Evolutionary conservation across 2,888 invertebrate species (phyloP).

Genomic region (Pseudococcus jackbeardsleyi): DNA sequence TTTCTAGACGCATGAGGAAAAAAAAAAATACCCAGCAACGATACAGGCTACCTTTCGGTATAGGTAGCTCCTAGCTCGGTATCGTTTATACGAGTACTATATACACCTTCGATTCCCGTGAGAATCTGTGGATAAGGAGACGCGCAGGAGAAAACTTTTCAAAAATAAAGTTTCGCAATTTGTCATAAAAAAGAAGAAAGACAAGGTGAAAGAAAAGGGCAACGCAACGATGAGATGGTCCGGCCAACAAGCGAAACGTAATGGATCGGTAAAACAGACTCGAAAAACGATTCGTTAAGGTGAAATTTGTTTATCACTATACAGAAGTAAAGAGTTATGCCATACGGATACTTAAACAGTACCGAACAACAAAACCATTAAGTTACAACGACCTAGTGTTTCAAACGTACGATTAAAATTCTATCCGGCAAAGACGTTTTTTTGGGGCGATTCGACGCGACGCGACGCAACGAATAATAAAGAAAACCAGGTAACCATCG

Average conservation of each 20-base stretch:
- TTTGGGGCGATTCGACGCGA: too few relatives aligned
- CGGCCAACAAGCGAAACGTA: not conserved
- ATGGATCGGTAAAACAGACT: conserved; percentile 27
- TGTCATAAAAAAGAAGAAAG: conserved; percentile 27
- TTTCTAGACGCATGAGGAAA: not conserved
- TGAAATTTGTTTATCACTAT: conserved; percentile 12
- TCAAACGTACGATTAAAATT: too few relatives aligned
- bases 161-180: conserved; percentile 39
- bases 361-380: not conserved
- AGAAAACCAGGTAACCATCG: too few relatives aligned
- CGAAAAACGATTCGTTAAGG: conserved; percentile 46
- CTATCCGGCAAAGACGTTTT: too few relatives aligned
- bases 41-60: not conserved
- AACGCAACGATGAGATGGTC: not conserved
- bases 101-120: conserved; percentile 20
- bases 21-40: not conserved
- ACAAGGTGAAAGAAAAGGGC: not conserved
- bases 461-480: too few relatives aligned
- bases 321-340: not conserved
- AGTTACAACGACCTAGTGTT: not conserved
- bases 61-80: not conserved
- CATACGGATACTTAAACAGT: not conserved
- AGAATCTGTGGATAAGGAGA: not conserved
- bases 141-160: not conserved
- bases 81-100: too few relatives aligned